phyloP scores from a whole-genome alignment of 23 tunicate species.

The Botrylloides violaceus region DNA sequence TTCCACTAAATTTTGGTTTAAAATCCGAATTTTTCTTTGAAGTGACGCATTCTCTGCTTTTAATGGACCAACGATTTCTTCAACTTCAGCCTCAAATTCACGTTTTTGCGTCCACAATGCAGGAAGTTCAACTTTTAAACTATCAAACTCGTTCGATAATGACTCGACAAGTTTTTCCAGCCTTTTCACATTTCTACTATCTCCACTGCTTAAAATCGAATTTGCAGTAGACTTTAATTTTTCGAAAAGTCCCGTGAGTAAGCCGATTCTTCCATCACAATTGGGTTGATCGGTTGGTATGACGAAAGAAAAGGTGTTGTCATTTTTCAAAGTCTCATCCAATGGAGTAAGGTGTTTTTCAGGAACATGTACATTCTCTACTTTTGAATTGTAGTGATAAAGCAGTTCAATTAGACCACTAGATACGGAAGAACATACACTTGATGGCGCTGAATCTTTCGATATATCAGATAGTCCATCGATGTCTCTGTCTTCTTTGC shows the following conservation, averaged over 20 bases:
- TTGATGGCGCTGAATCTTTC: not conserved
- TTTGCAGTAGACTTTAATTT: slow-evolving; percentile 6
- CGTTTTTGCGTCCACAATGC: not conserved
- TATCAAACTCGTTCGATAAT: not conserved
- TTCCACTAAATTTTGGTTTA: slow-evolving; percentile 16
- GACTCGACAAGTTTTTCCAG: slow-evolving; percentile 9
- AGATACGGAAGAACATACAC: slow-evolving; percentile 22
- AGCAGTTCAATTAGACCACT: slow-evolving; percentile 18
- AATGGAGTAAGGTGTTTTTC: not conserved
- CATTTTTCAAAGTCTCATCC: slow-evolving; percentile 16
- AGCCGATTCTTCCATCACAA: slow-evolving; percentile 5
- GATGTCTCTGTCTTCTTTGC: not conserved
- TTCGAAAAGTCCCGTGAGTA: not conserved
- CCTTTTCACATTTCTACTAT: slow-evolving; percentile 9
- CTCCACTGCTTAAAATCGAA: slow-evolving; percentile 21
- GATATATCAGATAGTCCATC: slow-evolving; percentile 7
- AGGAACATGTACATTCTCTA: not conserved
- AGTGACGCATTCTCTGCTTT: slow-evolving; percentile 12
- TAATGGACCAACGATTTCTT: not conserved
- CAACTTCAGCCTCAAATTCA: slow-evolving; percentile 4
- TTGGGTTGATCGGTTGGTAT: slow-evolving; percentile 15
- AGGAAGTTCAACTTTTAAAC: not conserved
- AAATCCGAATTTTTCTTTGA: slow-evolving; percentile 34
- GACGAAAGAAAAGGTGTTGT: slow-evolving; percentile 5
- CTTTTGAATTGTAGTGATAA: not conserved